Evolutionary conservation across 2,797 vertebrate species (phyloP), one percentile per base, ranked within the genome.

Genomic region (Eulemur mongoz): DNA sequence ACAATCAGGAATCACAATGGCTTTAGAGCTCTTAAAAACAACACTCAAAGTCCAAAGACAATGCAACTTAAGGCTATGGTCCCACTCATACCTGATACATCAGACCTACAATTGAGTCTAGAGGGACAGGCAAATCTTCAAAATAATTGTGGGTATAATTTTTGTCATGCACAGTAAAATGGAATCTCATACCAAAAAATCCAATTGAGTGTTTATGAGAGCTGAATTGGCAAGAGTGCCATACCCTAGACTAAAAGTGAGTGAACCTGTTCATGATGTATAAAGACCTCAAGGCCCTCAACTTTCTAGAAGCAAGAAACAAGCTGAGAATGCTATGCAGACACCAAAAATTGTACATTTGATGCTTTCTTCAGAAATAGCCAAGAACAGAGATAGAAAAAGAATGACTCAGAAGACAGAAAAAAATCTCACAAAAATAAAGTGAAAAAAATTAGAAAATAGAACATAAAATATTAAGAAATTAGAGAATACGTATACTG

Each of bases 171-270:
- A n/a, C 9, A 63, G n/a, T 89, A 69, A 97, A 93, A 79, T 15
- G 20, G 1, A 93, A 92, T 67, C 43, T 75, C 94, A 82, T 67
- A 59, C 23, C 79, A 76, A 79, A 96, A 82, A 88, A 79, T 61
- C 4, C 38, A 95, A 2, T 4, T 40, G 59, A 65, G 11, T n/a
- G 27, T 67, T 27, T 80, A 5, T 38, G 48, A 97, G 32, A 63
- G 43, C 25, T 43, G 5, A 75, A 52, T 15, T 65, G 69, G 4
- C 54, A 61, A 79, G 13, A 45, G 10, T 88, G 7, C 7, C 15
- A 52, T 1, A 50, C 5, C 15, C 17, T 63, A 70, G n/a, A 87
- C 15, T 92, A 67, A 85, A 89, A 81, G 38, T 35, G 7, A 27
- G 3, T 73, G 25, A 67, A 14, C 57, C 27, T 87, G 18, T 82